These are phyloP conservation scores for Orthosia cruda DNA, from an alignment of 2,888 invertebrate species.

Conservation along the genomic window DNA sequence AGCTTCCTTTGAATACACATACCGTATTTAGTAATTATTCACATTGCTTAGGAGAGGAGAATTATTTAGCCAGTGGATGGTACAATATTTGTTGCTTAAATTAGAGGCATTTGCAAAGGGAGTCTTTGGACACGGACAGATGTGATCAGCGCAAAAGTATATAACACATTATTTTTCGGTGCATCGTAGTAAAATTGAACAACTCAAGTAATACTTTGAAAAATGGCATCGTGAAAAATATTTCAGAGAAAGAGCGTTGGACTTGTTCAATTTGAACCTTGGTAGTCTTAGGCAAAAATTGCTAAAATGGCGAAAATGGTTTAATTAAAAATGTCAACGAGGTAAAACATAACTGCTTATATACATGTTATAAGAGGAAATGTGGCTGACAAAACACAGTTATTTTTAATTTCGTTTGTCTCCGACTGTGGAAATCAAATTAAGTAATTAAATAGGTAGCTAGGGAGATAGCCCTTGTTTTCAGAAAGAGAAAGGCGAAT, in stretches of 20 bases:
- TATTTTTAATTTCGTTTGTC: slow-evolving; percentile 72
- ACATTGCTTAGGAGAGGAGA: slow-evolving; percentile 51
- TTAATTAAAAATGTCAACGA: not conserved
- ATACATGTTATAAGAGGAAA: slow-evolving; percentile 31
- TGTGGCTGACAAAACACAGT: slow-evolving; percentile 64
- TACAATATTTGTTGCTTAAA: slow-evolving; percentile 25
- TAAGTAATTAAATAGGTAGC: slow-evolving; percentile 73
- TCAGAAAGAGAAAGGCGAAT: slow-evolving; percentile 47
- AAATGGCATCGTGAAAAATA: not conserved
- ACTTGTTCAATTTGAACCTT: no score
- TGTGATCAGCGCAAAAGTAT: no score
- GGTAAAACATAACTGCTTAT: not conserved
- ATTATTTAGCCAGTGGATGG: slow-evolving; percentile 44
- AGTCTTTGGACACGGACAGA: not conserved
- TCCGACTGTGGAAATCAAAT: slow-evolving; percentile 74
- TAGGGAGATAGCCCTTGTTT: slow-evolving; percentile 42
- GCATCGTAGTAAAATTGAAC: not conserved
- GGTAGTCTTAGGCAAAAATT: no score
- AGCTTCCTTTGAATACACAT: slow-evolving; percentile 61
- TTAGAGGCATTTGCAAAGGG: slow-evolving; percentile 4
- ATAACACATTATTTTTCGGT: not conserved
- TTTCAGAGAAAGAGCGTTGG: not conserved
- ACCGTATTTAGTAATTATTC: slow-evolving; percentile 60
- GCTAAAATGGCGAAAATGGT: no score
- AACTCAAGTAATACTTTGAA: not conserved